Evolutionary conservation across 1,140 invertebrate genomes (phyloP), one percentile per base, ranked within the genome.

Genomic region (Reticulitermes speratus): DNA sequence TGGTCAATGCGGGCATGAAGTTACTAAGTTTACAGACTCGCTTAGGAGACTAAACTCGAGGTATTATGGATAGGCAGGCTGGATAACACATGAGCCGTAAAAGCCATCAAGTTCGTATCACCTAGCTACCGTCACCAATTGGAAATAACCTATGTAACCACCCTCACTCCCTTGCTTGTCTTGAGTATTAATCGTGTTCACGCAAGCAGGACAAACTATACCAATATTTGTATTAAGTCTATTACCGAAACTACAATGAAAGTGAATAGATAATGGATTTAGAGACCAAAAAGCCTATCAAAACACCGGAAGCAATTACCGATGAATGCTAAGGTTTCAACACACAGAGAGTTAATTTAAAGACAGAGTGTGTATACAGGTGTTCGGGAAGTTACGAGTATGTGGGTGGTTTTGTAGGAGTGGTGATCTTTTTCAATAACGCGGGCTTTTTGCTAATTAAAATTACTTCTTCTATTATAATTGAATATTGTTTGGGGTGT

Each of bases 291-390:
- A 75, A 75, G 65, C 65, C 65, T 75, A 75, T 75, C 65, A 75
- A 75, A 75, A 75, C 65, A 75, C 65, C 65, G 65, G 65, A 75
- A 75, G n/a, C n/a, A 75, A 75, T 75, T 75, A 75, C 65, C 65
- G 65, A 75, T 75, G 65, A 75, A 75, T 75, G 65, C 65, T 75
- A 75, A 75, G 65, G 65, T 75, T 75, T 75, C 65, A 75, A 75
- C 65, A 75, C 65, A 75, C 65, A 30, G 21, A 65, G 65, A 75
- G 65, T 75, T 75, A 75, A 75, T 75, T 75, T 75, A 75, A 75
- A 75, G 65, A 75, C 30, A 16, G 59, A 75, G 65, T 75, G 65
- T 75, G n/a, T 75, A 30, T 75, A 75, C 65, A 75, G 65, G 65
- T 75, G 65, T 75, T n/a, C 65, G 9, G 14, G 14, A 30, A 75